Evolutionary conservation across 1,140 invertebrate species (phyloP).

Genomic region (Bursaphelenchus mucronatus): DNA sequence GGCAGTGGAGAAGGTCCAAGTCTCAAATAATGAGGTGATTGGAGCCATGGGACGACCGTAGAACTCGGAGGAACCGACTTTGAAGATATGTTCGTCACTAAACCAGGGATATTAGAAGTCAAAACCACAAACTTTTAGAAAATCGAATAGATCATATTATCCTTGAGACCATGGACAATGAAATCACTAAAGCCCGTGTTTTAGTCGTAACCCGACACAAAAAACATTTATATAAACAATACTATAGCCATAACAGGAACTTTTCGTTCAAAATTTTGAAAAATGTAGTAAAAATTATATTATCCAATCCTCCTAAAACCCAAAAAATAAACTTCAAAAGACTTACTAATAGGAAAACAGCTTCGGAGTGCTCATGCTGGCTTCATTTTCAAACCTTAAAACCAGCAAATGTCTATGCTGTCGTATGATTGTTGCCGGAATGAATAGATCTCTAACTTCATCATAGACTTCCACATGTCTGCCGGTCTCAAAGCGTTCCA

Average conservation of each 20-base stretch:
- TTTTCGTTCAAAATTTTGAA: too few relatives aligned
- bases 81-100: constrained; percentile 14
- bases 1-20: background rate
- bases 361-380: background rate
- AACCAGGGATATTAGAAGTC: background rate
- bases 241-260: too few relatives aligned
- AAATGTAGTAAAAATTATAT: too few relatives aligned
- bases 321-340: background rate
- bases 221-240: too few relatives aligned
- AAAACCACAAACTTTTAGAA: background rate
- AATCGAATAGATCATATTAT: background rate
- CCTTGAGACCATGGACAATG: too few relatives aligned
- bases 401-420: constrained; percentile 16
- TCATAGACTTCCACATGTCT: constrained; percentile 18
- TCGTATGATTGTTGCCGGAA: constrained; percentile 18
- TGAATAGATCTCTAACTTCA: background rate
- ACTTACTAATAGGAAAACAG: constrained; percentile 18
- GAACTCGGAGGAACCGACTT: constrained; percentile 1
- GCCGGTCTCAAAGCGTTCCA: constrained; percentile 10
- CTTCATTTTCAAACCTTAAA: constrained; percentile 3
- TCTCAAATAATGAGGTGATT: background rate
- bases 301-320: too few relatives aligned
- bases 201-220: too few relatives aligned
- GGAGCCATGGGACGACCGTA: background rate
- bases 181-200: too few relatives aligned